Evolutionary conservation across 2,888 invertebrate species (phyloP), one percentile per base, ranked within the genome.

Genomic region (Didymodactylos carnosus): DNA sequence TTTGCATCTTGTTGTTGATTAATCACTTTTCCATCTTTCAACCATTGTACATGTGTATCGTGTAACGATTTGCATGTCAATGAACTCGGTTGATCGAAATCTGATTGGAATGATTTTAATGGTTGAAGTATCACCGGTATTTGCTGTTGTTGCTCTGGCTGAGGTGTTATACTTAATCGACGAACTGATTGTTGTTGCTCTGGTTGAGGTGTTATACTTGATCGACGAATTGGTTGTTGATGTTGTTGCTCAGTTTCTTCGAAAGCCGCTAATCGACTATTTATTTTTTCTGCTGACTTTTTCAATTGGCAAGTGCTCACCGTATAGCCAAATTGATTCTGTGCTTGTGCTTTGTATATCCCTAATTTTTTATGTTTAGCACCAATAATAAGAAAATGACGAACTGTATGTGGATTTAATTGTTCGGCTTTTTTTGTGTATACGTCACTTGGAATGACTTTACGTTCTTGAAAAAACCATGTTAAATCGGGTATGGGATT

Each of bases 381-480:
- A 62, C 35, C n/a, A 19, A 62, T 62, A 19, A n/a, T 11, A n/a
- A 62, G 35, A n/a, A 35, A n/a, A 35, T 62, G 62, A 62, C 62
- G 62, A 35, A 1, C 19, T 14, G 35, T 62, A n/a, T 62, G 35
- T 35, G 62, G n/a, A 62, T 35, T 62, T 62, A 62, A 62, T 19
- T 19, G 16, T 62, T 62, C 62, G n/a, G 10, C 11, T n/a, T 62
- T 62, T 62, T 11, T 62, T 35, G 29, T 35, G 35, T 62, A 62
- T 11, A 51, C 74, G 43, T 74, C 74, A 35, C 39, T 51, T 19
- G 19, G 19, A 46, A 35, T 70, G 4, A 71, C 16, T 43, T 74
- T 51, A 35, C 49, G 49, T 25, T 46, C 74, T 29, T 74, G 51
- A 16, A 62, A 27, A 16, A 74, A 69, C 74, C 74, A 74, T 23